Base-by-base conservation (phyloP, 2,888 invertebrate species). In the Ryuthela nishihirai region DNA sequence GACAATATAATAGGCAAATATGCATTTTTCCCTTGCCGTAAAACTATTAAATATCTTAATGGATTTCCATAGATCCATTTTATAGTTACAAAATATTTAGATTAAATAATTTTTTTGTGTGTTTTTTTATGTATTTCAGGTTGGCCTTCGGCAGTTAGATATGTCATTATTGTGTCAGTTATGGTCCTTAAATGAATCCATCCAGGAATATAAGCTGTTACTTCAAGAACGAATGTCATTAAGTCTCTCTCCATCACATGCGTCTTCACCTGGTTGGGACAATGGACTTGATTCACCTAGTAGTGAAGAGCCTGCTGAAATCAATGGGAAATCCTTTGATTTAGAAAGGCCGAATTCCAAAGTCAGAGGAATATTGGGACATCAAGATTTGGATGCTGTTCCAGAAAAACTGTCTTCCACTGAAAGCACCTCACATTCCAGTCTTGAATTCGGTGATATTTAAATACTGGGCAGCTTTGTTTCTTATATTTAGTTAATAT, bases 141-240 rank as follows among this genome's bases (percentile, higher is more conserved):
- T 87, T 70, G 87, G 88, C 68, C 80, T 93, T 24, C 83, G 93
- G 47, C 91, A 92, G 75, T 74, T 93, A 74, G 93, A 93, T 77
- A 80, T 93, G 68, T 88, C 90, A 1, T 79, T 94, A 48, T 80
- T 93, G 38, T 90, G 90, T 4, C 93, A 94, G 75, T 80, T 94
- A 64, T 91, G 92, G 90, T 85, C 89, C 1, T 80, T 94, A 46
- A 91, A 92, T 76, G 91, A 93, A 74, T 86, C 90, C 36, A 91
- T 93, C 74, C 89, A 91, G 69, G 88, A 92, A 66, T 91, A 89
- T 78, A 83, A 87, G 40, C 82, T 83, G 67, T 80, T 85, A 65
- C 54, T 70, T 20, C 58, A 58, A 34, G 62, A 62, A 34, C 53
- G 62, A 4, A 58, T 59, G 58, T 62, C 54, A 10, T 46, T 55